These are phyloP conservation scores for Myioborus miniatus DNA, from an alignment of 2,797 vertebrate genomes.

Conservation along the genomic window DNA sequence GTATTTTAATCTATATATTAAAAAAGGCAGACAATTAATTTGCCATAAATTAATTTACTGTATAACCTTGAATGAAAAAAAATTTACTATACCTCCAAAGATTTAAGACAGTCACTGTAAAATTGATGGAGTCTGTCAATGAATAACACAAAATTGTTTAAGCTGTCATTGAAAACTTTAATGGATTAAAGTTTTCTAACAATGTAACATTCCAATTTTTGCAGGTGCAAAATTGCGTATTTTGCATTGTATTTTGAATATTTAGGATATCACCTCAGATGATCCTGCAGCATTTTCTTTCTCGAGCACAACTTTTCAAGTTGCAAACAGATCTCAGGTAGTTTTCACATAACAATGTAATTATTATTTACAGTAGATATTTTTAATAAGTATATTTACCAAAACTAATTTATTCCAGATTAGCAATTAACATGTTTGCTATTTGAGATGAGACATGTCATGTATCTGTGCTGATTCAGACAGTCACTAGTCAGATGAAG, in stretches of 20 bases:
- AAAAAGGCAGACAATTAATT: background rate
- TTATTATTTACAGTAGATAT: background rate
- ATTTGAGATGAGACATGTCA: background rate
- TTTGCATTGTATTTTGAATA: background rate
- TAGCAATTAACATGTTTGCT: background rate
- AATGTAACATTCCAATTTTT: background rate
- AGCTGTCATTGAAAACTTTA: background rate
- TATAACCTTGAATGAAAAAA: background rate
- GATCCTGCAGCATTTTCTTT: background rate
- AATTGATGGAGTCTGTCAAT: background rate
- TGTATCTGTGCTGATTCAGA: background rate
- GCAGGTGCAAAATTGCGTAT: background rate
- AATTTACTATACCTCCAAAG: background rate
- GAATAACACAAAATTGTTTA: background rate
- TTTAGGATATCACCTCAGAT: background rate
- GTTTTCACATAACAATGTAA: accelerated
- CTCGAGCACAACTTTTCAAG: background rate
- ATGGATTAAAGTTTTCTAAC: background rate
- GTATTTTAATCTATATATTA: background rate
- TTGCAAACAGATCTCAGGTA: background rate
- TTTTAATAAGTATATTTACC: background rate
- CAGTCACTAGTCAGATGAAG: background rate
- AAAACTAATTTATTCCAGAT: background rate
- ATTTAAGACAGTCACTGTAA: background rate
- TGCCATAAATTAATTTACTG: background rate